Base-by-base conservation (phyloP, 1,140 invertebrate species). In the Drosophila auraria region DNA sequence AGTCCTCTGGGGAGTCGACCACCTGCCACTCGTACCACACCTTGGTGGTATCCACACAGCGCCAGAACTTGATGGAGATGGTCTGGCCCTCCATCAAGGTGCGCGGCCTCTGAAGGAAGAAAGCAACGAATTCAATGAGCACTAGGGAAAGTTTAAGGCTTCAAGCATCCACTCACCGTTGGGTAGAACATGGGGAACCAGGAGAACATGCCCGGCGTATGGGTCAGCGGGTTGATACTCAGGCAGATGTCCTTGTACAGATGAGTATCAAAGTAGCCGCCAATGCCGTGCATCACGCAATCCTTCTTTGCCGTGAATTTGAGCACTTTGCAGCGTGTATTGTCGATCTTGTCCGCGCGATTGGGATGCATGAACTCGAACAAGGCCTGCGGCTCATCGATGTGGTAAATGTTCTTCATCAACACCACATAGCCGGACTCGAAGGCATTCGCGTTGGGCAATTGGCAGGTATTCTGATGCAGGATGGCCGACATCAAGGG, bases 161-260 rank as follows among this genome's bases (percentile, higher is more conserved):
- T 20, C 20, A 20, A 20, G 20, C 20, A 20, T 20, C 8, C 5
- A 68, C 93, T 92, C 94, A 97, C 97, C 93, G 99, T 95, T 30
- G 98, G 98, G 92, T 99, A 99, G 76, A 97, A 97, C 59, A 99
- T 97, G 14, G 98, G 98, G 92, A 99, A 99, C 99, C 99, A 99
- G 78, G 97, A 98, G 80, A 98, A 97, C 97, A 99, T 98, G 87
- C 97, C 97, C 5, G 95, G 94, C 40, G 98, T 98, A 92, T 98
- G 97, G 6, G 97, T 98, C 17, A 95, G 93, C 5, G 98, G 98
- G 78, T 97, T 95, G 90, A 98, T 99, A 92, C 98, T 99, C 11
- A 99, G 94, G 42, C 93, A 96, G 47, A 99, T 95, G 91, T 98
- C 95, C 81, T 96, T 96, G 93, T 97, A 99, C 15, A 99, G 94